Conservation (phyloP, 2,888 invertebrate genomes). For the Leucozona laternaria region DNA sequence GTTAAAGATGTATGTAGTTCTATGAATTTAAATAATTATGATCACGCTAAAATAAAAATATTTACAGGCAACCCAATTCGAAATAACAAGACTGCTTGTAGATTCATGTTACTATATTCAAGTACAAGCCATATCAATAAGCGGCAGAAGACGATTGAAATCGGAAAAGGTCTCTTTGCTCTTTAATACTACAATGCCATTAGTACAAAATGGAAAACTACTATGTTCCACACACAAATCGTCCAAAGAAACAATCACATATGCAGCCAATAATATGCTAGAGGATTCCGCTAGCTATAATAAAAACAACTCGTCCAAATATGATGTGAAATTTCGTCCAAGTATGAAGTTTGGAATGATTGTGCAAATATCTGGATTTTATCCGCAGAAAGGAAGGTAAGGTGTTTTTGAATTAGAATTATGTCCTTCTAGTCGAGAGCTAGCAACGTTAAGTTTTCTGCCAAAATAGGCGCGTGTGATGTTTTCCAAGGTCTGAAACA, state of each 20-base stretch:
- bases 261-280: slow-evolving; percentile 41
- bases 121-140: slow-evolving; percentile 90
- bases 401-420: no score
- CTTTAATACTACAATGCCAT: slow-evolving; percentile 87
- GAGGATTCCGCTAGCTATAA: slow-evolving; percentile 70
- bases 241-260: slow-evolving; percentile 56
- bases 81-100: slow-evolving; percentile 87
- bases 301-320: slow-evolving; percentile 64
- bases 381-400: slow-evolving; percentile 82
- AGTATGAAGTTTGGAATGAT: slow-evolving; percentile 83
- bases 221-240: slow-evolving; percentile 77
- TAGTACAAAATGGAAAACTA: slow-evolving; percentile 77
- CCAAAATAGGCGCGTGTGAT: no score
- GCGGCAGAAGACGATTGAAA: slow-evolving; percentile 87
- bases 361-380: slow-evolving; percentile 82
- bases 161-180: slow-evolving; percentile 89
- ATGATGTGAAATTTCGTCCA: slow-evolving; percentile 81
- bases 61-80: slow-evolving; percentile 86
- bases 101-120: slow-evolving; percentile 91
- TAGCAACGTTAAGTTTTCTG: no score
- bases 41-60: no score
- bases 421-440: no score
- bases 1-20: slow-evolving; percentile 83
- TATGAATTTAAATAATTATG: no score
- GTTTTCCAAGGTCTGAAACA: no score